Evolutionary conservation across 2,888 invertebrate species (phyloP), one percentile per base, ranked within the genome.

Genomic region (Cantharis flavilabris): DNA sequence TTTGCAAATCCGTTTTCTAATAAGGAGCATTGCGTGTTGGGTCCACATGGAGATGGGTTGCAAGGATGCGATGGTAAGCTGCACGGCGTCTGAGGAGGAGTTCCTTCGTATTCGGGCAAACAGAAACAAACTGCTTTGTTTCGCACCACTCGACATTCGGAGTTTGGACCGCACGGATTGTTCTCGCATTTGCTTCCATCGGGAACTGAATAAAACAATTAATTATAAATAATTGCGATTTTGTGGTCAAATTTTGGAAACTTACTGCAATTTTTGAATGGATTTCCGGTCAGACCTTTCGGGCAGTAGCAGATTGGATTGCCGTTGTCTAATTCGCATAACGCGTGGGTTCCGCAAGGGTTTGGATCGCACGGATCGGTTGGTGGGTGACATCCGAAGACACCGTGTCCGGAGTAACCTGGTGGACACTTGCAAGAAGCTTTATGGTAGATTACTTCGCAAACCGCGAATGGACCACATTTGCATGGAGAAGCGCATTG

Each of bases 281-380:
- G 97, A 91, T 97, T 96, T 87, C 97, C 97, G 3, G 96, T 97
- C 80, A 96, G 90, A 79, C 96, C 96, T 87, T 95, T 96, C 0
- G 96, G 96, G 85, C 97, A 97, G 89, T 92, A 95, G 85, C 97
- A 97, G 81, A 97, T 94, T 2, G 97, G 96, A 87, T 94, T 94
- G 71, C 96, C 96, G 83, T 94, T 93, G 83, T 96, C 95, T 71
- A 93, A 91, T 89, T 96, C 96, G 86, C 97, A 97, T 80, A 94
- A 88, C 1, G 97, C 96, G 84, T 95, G 94, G 2, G 91, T 88
- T n/a, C 97, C 97, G 84, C 96, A 97, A n/a, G 96, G 96, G 88
- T 94, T 96, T 23, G 95, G 95, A 79, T 92, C 90, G 84, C 96
- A 97, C 1, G 95, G 95, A 87, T 96, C 94, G 30, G 89, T 87